phyloP scores from a whole-genome alignment of 2,888 invertebrate species.

The Protodeltote pygarga region DNA sequence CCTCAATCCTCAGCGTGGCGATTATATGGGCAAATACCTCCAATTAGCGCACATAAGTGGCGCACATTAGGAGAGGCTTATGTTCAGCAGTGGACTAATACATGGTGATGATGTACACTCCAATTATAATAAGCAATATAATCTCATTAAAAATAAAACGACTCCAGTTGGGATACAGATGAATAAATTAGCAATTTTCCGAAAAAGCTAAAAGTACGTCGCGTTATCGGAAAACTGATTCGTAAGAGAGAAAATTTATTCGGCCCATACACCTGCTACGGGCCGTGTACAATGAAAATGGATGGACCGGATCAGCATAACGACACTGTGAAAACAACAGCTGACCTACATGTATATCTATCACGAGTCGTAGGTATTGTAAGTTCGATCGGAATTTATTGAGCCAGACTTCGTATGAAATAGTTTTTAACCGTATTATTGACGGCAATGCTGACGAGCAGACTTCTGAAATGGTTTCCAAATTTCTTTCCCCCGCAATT shows the following conservation, averaged over 20 bases:
- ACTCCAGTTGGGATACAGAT: constrained; percentile 1
- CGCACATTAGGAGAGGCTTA: no score
- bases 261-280: constrained; percentile 18
- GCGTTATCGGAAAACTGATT: constrained; percentile 19
- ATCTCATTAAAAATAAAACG: no score
- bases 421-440: background rate
- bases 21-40: no score
- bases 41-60: no score
- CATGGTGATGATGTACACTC: no score
- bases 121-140: no score
- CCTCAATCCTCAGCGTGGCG: no score
- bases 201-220: constrained; percentile 1
- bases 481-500: no score
- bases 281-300: constrained; percentile 18
- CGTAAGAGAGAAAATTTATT: constrained; percentile 14
- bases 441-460: background rate
- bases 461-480: no score
- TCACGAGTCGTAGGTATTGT: constrained; percentile 22
- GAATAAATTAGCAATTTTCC: constrained; percentile 10
- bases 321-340: constrained; percentile 34
- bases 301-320: constrained; percentile 21
- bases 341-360: constrained; percentile 26
- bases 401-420: background rate
- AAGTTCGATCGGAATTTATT: constrained; percentile 21
- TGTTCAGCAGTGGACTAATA: no score